These are phyloP conservation scores for Chaetoderma sp. DNA, from an alignment of 2,888 invertebrate species.

Conservation along the genomic window DNA sequence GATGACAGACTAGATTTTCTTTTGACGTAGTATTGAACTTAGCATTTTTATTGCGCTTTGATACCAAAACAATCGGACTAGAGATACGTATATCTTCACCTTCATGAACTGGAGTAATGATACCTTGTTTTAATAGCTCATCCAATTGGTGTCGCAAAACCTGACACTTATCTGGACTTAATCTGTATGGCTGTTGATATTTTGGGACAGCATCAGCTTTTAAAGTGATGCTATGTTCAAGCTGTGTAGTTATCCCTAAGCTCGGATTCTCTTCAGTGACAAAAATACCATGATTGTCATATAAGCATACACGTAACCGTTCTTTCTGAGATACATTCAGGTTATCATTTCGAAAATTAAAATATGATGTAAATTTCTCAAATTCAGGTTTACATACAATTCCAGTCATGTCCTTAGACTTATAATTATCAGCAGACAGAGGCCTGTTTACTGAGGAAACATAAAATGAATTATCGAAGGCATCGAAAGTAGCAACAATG, in stretches of 20 bases:
- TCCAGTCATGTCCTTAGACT: too few species aligned
- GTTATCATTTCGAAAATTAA: neutral
- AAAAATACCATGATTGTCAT: slow-evolving; percentile 8
- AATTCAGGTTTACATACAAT: too few species aligned
- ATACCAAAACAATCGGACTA: slow-evolving; percentile 1
- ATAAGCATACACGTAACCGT: neutral
- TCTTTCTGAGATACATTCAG: neutral
- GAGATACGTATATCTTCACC: slow-evolving; percentile 2
- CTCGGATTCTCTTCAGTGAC: slow-evolving; percentile 7
- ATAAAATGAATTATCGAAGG: too few species aligned
- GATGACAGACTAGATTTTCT: neutral
- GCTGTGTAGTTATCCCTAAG: neutral
- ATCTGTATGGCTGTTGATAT: neutral
- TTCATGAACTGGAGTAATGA: slow-evolving; percentile 4
- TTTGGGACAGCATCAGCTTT: slow-evolving; percentile 1
- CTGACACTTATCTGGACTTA: slow-evolving; percentile 5
- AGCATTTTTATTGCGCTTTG: neutral
- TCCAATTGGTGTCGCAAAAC: slow-evolving; percentile 8
- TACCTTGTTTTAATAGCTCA: slow-evolving; percentile 3
- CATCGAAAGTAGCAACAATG: too few species aligned
- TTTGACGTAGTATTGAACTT: neutral
- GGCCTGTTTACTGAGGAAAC: too few species aligned
- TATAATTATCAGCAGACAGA: too few species aligned
- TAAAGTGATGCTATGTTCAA: neutral
- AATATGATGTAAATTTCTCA: slow-evolving; percentile 3